phyloP scores from a whole-genome alignment of 2,888 invertebrate species.

The Pyrochroa serraticornis region DNA sequence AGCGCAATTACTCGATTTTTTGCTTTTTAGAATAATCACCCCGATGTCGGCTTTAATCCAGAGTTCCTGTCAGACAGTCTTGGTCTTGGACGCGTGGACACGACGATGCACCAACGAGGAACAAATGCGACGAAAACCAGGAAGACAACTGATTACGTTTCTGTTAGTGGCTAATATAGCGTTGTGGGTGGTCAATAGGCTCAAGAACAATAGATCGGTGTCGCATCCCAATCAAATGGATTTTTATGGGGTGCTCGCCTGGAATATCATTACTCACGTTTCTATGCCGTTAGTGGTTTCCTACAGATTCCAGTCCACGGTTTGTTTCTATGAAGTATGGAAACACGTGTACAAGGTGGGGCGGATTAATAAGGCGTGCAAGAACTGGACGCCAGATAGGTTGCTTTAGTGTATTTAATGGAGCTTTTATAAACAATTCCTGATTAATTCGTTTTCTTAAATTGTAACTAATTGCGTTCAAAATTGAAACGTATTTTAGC shows the following conservation, averaged over 20 bases:
- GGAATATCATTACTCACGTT: slow-evolving; percentile 87
- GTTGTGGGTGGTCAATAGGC: slow-evolving; percentile 81
- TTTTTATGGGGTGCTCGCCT: slow-evolving; percentile 84
- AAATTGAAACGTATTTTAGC: too few relatives aligned
- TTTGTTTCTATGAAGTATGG: slow-evolving; percentile 90
- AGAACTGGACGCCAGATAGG: neutral
- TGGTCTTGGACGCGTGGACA: slow-evolving; percentile 75
- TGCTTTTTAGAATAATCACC: slow-evolving; percentile 62
- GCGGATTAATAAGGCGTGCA: slow-evolving; percentile 30
- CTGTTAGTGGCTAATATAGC: slow-evolving; percentile 79
- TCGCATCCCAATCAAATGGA: slow-evolving; percentile 80
- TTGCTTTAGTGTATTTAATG: too few relatives aligned
- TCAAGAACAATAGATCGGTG: slow-evolving; percentile 79
- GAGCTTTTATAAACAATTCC: too few relatives aligned
- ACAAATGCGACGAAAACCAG: slow-evolving; percentile 75
- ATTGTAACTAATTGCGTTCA: too few relatives aligned
- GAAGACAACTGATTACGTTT: slow-evolving; percentile 83
- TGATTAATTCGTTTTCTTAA: too few relatives aligned
- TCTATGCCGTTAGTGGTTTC: slow-evolving; percentile 86
- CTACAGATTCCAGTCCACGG: slow-evolving; percentile 87
- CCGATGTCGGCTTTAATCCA: slow-evolving; percentile 76
- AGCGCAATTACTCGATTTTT: neutral
- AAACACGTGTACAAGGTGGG: slow-evolving; percentile 81
- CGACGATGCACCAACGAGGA: slow-evolving; percentile 71
- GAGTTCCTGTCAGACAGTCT: slow-evolving; percentile 76